These are phyloP conservation scores for Homarus americanus DNA, from an alignment of 1,140 invertebrate genomes.

Conservation along the genomic window DNA sequence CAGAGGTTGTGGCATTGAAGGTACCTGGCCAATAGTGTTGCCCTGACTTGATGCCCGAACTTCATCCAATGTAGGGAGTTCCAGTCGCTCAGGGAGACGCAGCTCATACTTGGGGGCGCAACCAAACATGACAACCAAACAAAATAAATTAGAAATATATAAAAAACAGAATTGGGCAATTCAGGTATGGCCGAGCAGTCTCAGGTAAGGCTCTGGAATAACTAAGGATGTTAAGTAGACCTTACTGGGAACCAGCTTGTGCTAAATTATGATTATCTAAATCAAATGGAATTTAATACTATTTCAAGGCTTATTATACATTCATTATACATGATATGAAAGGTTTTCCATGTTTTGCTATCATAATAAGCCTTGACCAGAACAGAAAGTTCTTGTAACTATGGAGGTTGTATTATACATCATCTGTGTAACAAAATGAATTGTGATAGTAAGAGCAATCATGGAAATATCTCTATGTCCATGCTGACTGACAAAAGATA, in stretches of 20 bases:
- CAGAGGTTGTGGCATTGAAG: slow-evolving; percentile 36
- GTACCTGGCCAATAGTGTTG: slow-evolving; percentile 65
- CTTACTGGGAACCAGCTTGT: slow-evolving; percentile 24
- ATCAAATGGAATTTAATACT: slow-evolving; percentile 36
- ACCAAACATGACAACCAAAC: slow-evolving; percentile 69
- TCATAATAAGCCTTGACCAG: slow-evolving; percentile 38
- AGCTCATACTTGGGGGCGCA: slow-evolving; percentile 69
- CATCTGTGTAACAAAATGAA: slow-evolving; percentile 30
- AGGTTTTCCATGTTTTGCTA: background rate
- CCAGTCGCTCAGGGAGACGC: slow-evolving; percentile 65
- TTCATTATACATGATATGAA: background rate
- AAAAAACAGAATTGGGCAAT: slow-evolving; percentile 12
- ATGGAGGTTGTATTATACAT: slow-evolving; percentile 28
- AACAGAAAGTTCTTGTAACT: slow-evolving; percentile 33
- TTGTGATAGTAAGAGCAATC: background rate
- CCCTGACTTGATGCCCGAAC: slow-evolving; percentile 62
- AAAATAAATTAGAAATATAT: slow-evolving; percentile 64
- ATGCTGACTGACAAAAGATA: slow-evolving; percentile 43
- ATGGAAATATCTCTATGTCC: slow-evolving; percentile 19
- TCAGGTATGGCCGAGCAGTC: slow-evolving; percentile 59
- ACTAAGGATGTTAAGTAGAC: slow-evolving; percentile 59
- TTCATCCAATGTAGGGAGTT: slow-evolving; percentile 66
- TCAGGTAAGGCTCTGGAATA: slow-evolving; percentile 61
- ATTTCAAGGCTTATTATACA: slow-evolving; percentile 44
- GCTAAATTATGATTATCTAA: slow-evolving; percentile 33